Conservation (phyloP, 2,888 invertebrate species). For the Strigamia crassipes region DNA sequence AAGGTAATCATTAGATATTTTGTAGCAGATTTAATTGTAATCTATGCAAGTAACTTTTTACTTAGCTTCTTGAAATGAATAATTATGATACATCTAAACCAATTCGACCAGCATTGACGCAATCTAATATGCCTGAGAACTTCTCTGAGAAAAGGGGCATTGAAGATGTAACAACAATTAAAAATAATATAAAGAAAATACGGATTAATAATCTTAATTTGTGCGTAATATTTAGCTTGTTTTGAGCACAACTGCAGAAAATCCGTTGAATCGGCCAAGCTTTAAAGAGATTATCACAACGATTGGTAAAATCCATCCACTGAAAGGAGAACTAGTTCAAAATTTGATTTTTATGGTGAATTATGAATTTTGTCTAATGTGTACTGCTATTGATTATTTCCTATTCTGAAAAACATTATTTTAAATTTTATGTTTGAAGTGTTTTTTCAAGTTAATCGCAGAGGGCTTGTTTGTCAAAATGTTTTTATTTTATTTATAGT, state of each 20-base stretch:
- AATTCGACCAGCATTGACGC: not conserved
- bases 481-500: not conserved
- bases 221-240: not conserved
- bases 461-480: not conserved
- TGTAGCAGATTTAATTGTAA: no score
- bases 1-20: not conserved
- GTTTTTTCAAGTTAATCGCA: no score
- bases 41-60: no score
- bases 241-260: not conserved
- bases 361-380: no score
- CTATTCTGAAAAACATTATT: not conserved
- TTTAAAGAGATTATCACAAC: not conserved
- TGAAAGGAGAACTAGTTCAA: slow-evolving; percentile 39
- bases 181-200: no score
- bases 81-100: not conserved
- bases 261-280: not conserved
- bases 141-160: not conserved
- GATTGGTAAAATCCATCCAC: slow-evolving; percentile 8
- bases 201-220: no score
- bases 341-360: slow-evolving; percentile 29
- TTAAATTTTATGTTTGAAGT: no score
- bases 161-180: not conserved
- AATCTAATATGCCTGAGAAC: not conserved
- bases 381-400: no score
- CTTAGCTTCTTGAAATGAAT: no score